phyloP scores from a whole-genome alignment of 1,140 invertebrate genomes.

The Drosophila suzukii region DNA sequence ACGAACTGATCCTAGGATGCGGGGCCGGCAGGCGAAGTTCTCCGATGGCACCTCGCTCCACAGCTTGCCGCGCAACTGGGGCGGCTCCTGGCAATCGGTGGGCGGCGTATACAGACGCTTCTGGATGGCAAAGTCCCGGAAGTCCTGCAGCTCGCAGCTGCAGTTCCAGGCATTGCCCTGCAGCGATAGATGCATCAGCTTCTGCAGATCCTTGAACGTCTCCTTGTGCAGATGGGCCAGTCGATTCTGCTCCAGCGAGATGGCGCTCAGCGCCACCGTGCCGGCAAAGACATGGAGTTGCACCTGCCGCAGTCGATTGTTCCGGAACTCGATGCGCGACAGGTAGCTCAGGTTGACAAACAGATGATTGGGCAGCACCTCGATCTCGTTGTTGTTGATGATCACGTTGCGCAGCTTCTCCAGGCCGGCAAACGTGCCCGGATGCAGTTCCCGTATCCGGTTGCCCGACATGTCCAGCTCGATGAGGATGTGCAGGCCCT shows the following conservation, averaged over 20 bases:
- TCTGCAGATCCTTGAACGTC: conserved; percentile 87
- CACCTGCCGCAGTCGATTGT: conserved; percentile 90
- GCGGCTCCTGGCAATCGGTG: conserved; percentile 89
- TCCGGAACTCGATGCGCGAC: conserved; percentile 90
- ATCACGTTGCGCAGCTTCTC: conserved; percentile 88
- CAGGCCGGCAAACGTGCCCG: conserved; percentile 89
- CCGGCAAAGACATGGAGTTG: conserved; percentile 90
- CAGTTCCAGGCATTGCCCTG: conserved; percentile 95
- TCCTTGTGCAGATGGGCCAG: conserved; percentile 87
- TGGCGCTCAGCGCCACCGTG: conserved; percentile 87
- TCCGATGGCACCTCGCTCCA: conserved; percentile 90
- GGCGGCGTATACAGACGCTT: conserved; percentile 90
- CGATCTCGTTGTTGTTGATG: conserved; percentile 90
- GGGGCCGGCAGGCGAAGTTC: conserved; percentile 94
- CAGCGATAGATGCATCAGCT: conserved; percentile 90
- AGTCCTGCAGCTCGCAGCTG: conserved; percentile 92
- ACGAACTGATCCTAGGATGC: conserved; percentile 87
- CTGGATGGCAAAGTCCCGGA: conserved; percentile 90
- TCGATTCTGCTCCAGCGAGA: conserved; percentile 90
- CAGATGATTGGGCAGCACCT: conserved; percentile 89
- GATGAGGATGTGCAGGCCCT: conserved; percentile 90
- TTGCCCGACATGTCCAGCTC: conserved; percentile 94
- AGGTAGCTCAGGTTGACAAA: conserved; percentile 91
- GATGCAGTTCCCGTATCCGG: conserved; percentile 88
- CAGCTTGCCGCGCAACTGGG: conserved; percentile 87